Evolutionary conservation across 30 jellyfish, hydroid and myxozoan genomes (phyloP).

Genomic region (Rhopilema esculentum): DNA sequence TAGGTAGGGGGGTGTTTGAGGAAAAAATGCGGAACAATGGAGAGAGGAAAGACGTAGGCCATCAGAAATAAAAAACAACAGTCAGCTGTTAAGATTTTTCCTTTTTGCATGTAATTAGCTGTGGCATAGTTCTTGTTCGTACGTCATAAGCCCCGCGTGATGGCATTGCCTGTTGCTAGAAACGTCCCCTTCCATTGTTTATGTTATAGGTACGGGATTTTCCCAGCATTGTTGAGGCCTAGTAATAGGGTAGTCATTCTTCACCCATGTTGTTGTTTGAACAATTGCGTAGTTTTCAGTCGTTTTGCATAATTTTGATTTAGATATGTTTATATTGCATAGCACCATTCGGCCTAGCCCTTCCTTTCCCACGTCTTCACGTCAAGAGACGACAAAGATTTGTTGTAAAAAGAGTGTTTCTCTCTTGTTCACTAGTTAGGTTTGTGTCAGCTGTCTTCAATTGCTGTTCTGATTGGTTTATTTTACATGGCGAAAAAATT

Average conservation of each 20-base stretch:
- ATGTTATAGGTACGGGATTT: not conserved
- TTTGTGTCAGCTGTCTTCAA: not conserved
- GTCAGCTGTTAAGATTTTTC: too few relatives aligned
- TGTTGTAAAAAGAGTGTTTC: not conserved
- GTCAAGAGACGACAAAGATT: not conserved
- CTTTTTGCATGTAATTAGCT: too few relatives aligned
- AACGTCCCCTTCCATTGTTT: not conserved
- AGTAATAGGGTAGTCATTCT: not conserved
- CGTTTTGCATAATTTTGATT: not conserved
- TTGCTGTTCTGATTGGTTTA: not conserved
- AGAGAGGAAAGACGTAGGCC: too few relatives aligned
- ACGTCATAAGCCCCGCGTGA: not conserved
- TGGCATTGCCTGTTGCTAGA: not conserved
- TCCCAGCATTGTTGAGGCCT: not conserved
- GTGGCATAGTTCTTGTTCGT: too few relatives aligned
- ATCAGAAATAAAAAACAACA: too few relatives aligned
- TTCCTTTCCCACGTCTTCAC: not conserved
- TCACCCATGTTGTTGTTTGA: not conserved
- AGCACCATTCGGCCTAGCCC: not conserved
- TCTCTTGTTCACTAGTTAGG: not conserved
- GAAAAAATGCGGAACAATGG: too few relatives aligned
- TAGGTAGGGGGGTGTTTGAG: too few relatives aligned
- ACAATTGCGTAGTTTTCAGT: not conserved
- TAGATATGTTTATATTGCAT: not conserved
- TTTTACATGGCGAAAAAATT: not conserved